phyloP scores from a whole-genome alignment of 1,140 invertebrate species.

The Drosophila lowei region DNA sequence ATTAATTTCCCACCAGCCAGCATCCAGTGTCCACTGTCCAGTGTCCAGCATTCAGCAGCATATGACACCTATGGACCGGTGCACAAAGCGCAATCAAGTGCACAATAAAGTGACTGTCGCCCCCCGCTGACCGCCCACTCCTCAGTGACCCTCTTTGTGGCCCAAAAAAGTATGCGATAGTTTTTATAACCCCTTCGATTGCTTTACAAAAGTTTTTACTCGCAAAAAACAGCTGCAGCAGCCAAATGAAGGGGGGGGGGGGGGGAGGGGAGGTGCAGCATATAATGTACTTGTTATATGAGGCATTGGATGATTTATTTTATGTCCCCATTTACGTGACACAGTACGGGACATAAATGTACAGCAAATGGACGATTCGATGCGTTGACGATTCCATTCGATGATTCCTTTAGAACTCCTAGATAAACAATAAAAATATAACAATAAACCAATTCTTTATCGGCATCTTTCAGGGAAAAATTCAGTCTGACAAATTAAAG shows the following conservation, averaged over 20 bases:
- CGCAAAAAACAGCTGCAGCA: too few relatives aligned
- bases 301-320: slow-evolving; percentile 41
- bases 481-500: too few relatives aligned
- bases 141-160: slow-evolving; percentile 6
- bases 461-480: too few relatives aligned
- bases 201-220: slow-evolving; percentile 9
- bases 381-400: too few relatives aligned
- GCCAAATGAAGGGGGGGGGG: neutral
- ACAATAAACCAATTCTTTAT: too few relatives aligned
- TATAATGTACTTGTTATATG: neutral
- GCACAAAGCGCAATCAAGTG: slow-evolving; percentile 65
- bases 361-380: too few relatives aligned
- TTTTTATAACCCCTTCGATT: slow-evolving; percentile 44
- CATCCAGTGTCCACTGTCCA: slow-evolving; percentile 7
- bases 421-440: too few relatives aligned
- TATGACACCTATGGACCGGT: slow-evolving; percentile 78
- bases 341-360: too few relatives aligned
- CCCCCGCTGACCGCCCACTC: neutral
- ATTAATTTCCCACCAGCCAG: slow-evolving; percentile 58
- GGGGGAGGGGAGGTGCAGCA: slow-evolving; percentile 11
- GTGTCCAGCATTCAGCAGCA: slow-evolving; percentile 24
- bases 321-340: slow-evolving; percentile 14
- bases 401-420: too few relatives aligned
- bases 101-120: slow-evolving; percentile 39
- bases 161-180: slow-evolving; percentile 33